Evolutionary conservation across 2,113 vertebrate genomes (phyloP), one percentile per base, ranked within the genome.

Genomic region (Psilopogon haemacephalus): DNA sequence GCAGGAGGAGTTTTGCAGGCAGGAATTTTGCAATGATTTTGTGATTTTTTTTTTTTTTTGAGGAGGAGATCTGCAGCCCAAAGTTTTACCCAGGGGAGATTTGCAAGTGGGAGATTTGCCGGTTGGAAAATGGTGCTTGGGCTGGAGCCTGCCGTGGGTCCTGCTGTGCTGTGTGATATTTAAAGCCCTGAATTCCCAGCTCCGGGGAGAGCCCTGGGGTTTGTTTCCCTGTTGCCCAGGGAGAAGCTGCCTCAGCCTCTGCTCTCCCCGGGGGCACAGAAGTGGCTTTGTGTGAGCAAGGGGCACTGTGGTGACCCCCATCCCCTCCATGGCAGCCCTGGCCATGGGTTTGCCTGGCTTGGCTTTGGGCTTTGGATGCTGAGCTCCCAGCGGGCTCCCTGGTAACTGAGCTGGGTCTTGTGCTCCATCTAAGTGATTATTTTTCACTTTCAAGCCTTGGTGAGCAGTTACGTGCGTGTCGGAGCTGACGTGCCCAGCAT

Each of bases 161-260:
- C 70, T 67, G 40, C 73, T 58, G 56, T 1, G 2, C 58, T 65
- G 2, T 9, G 71, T 20, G 82, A 27, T 82, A 42, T 48, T 69
- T 65, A 33, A 87, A 82, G 62, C 14, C 35, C 42, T 5, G 9
- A 15, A 44, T 42, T 56, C 72, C 75, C 92, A 95, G 79, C 59
- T 19, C 27, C 1, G 27, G 27, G 89, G 64, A 73, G 23, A 76
- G n/a, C 69, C 79, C 71, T 1, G 63, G 54, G 59, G 68, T 67
- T 94, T 93, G 88, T 93, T 91, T 85, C 91, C 48, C 68, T 7
- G n/a, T 79, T 73, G 79, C 88, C 90, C 85, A 0, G 58, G 82
- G 85, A 82, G 90, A 87, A 91, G 88, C 54, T 0, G 30, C 27
- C 0, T 15, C 93, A 0, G 27, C 70, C 88, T 75, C 58, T 5